Evolutionary conservation across 2,888 invertebrate genomes (phyloP).

Genomic region (Pandemis heparana): DNA sequence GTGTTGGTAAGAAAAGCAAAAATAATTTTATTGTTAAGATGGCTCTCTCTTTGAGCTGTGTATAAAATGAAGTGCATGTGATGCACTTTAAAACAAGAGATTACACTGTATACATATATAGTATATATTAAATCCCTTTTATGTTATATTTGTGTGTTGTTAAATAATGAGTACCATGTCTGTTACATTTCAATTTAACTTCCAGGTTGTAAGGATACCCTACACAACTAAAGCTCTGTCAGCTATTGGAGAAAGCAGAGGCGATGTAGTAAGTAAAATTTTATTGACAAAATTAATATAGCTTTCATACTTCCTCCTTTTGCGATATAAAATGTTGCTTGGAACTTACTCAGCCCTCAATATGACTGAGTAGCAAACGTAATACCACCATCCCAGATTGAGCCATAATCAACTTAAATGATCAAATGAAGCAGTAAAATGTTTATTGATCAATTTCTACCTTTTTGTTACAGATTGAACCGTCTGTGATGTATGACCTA

Average conservation of each 20-base stretch:
- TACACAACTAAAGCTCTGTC: slow-evolving; percentile 88
- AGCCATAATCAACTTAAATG: no score
- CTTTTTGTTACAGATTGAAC: slow-evolving; percentile 68
- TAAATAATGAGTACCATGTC: background rate
- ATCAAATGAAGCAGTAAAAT: background rate
- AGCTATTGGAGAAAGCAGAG: slow-evolving; percentile 91
- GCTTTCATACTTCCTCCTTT: no score
- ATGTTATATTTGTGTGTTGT: background rate
- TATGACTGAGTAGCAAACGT: no score
- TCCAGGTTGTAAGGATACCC: slow-evolving; percentile 91
- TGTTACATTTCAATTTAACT: slow-evolving; percentile 40
- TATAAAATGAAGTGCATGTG: no score
- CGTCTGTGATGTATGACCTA: slow-evolving; percentile 76
- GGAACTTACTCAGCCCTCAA: background rate
- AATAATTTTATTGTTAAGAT: no score
- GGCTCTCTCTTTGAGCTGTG: no score
- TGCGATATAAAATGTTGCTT: background rate
- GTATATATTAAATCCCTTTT: no score
- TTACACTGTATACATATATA: no score
- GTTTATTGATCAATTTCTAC: background rate
- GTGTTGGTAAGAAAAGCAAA: slow-evolving; percentile 89
- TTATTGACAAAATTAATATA: background rate
- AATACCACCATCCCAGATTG: no score
- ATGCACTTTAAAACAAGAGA: no score
- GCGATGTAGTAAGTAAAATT: slow-evolving; percentile 89